Evolutionary conservation across 2,888 invertebrate species (phyloP).

Genomic region (Ochlodes sylvanus): DNA sequence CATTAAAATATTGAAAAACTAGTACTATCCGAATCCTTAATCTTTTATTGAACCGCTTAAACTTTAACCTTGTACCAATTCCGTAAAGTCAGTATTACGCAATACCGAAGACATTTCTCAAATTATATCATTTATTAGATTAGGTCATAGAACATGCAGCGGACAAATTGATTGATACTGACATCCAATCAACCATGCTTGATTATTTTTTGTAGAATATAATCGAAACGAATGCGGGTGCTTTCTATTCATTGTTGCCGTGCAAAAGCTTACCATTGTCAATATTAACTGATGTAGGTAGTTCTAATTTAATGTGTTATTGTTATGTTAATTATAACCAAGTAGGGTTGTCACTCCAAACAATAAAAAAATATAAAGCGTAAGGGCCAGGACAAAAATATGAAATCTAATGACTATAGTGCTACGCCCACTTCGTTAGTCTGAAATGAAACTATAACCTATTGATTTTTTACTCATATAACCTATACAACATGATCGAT

Average conservation of each 20-base stretch:
- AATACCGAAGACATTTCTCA: conserved; percentile 50
- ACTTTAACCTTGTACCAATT: conserved; percentile 7
- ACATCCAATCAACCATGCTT: conserved; percentile 59
- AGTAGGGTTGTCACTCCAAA: not conserved
- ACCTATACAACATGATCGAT: no score
- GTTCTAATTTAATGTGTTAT: not conserved
- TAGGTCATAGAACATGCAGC: conserved; percentile 55
- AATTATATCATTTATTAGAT: conserved; percentile 63
- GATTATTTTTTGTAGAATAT: conserved; percentile 42
- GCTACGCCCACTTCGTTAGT: not conserved
- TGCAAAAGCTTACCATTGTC: conserved; percentile 7
- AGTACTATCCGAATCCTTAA: no score
- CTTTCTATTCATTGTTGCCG: conserved; percentile 22
- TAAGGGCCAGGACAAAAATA: no score
- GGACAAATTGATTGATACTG: conserved; percentile 66
- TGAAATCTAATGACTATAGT: no score
- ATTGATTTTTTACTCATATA: no score
- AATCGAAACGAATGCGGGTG: conserved; percentile 38
- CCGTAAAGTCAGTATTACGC: conserved; percentile 31
- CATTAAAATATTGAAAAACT: no score
- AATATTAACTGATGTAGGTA: not conserved
- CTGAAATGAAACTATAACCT: not conserved
- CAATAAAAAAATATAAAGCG: not conserved
- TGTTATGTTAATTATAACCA: not conserved
- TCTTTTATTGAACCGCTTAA: conserved; percentile 3